Percentiles rank a stretch among this genome's conserved stretches.
These are phyloP conservation scores for Anolis carolinensis DNA, from an alignment of 2,113 vertebrate genomes.

Conservation along the genomic window DNA sequence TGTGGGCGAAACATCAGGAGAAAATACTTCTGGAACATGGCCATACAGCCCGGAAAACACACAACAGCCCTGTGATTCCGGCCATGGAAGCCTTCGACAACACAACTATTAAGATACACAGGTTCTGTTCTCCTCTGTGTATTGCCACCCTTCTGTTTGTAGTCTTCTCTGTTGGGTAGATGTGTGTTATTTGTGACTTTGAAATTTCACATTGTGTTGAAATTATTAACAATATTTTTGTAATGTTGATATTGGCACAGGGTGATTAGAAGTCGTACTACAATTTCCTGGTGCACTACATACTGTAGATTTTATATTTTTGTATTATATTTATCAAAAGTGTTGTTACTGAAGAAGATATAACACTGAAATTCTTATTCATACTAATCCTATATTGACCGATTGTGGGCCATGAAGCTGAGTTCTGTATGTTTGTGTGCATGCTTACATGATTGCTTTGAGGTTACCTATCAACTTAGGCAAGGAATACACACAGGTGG, in stretches of 20 bases:
- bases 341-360: neutral
- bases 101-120: no score
- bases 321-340: neutral
- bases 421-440: no score
- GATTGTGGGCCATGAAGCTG: no score
- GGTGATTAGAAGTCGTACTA: neutral
- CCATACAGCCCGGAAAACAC: no score
- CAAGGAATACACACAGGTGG: no score
- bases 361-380: no score
- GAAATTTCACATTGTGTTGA: neutral
- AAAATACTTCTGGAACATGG: no score
- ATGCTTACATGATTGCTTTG: no score
- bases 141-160: neutral
- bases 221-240: neutral
- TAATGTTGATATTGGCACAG: neutral
- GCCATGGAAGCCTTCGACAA: no score
- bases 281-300: neutral
- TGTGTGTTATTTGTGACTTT: neutral
- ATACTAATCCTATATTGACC: neutral
- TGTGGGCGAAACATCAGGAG: no score
- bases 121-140: neutral
- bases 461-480: no score
- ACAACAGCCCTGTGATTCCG: no score
- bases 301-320: neutral
- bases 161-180: neutral